These are phyloP conservation scores for Rhodophaea formosa DNA, from an alignment of 2,888 invertebrate genomes.

Conservation along the genomic window DNA sequence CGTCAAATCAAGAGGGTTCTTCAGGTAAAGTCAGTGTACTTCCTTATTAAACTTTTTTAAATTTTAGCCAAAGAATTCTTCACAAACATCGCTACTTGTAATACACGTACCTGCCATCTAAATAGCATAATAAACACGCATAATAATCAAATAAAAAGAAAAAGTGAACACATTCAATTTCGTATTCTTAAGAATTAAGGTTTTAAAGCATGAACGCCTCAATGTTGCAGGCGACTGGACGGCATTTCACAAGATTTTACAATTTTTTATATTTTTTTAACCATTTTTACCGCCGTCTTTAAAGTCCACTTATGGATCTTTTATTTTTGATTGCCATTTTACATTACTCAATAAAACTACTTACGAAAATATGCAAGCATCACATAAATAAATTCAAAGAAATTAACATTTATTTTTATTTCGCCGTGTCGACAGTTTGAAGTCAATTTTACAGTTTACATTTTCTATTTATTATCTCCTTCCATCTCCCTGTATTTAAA, in stretches of 20 bases:
- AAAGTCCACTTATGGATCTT: neutral
- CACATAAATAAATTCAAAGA: neutral
- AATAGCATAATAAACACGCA: neutral
- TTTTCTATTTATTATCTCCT: constrained; percentile 34
- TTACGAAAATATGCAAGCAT: too few species aligned
- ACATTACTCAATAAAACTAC: too few species aligned
- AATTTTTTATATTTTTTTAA: constrained; percentile 16
- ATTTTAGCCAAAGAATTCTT: neutral
- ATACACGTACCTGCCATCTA: neutral
- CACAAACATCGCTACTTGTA: neutral
- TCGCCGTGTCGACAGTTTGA: neutral
- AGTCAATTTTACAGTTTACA: neutral
- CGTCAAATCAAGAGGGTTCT: neutral
- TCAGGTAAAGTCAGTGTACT: neutral
- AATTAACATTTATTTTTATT: neutral
- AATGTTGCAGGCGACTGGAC: constrained; percentile 53
- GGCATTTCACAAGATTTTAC: constrained; percentile 43
- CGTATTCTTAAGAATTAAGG: constrained; percentile 40
- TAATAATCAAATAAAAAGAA: constrained; percentile 18
- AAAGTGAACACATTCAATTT: constrained; percentile 60
- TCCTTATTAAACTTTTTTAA: too few species aligned
- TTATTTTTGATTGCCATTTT: too few species aligned
- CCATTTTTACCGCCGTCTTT: constrained; percentile 22
- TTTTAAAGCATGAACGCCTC: constrained; percentile 54
- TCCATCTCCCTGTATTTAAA: constrained; percentile 46